phyloP scores from a whole-genome alignment of 2,888 invertebrate species.

The Aporophyla lueneburgensis region DNA sequence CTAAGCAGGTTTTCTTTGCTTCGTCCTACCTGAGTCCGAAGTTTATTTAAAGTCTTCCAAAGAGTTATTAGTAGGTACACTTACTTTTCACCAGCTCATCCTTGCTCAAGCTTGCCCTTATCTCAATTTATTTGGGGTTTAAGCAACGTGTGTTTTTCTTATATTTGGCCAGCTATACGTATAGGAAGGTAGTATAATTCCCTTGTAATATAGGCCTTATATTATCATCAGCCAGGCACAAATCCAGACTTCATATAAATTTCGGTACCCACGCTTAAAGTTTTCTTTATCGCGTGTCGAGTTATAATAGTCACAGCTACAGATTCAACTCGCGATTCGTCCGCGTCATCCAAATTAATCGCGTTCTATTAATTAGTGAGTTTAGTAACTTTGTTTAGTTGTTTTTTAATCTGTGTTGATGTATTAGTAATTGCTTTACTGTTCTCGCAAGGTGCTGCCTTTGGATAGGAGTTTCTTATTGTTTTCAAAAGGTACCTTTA shows the following conservation, averaged over 20 bases:
- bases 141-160: too few relatives aligned
- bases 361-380: slow-evolving; percentile 49
- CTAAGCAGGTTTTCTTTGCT: too few relatives aligned
- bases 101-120: too few relatives aligned
- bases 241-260: not conserved
- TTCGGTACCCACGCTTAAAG: not conserved
- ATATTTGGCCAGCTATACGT: too few relatives aligned
- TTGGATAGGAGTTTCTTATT: slow-evolving; percentile 7
- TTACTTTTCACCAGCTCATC: too few relatives aligned
- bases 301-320: not conserved
- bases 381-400: slow-evolving; percentile 47
- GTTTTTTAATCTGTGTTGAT: slow-evolving; percentile 39
- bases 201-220: too few relatives aligned
- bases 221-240: not conserved
- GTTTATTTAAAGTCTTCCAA: too few relatives aligned
- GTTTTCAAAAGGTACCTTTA: not conserved
- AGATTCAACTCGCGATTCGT: slow-evolving; percentile 28
- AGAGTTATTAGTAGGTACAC: too few relatives aligned
- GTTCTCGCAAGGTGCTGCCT: slow-evolving; percentile 4
- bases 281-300: slow-evolving; percentile 1
- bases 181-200: too few relatives aligned
- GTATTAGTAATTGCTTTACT: slow-evolving; percentile 48
- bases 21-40: too few relatives aligned
- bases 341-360: slow-evolving; percentile 43
- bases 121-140: not conserved